phyloP scores from a whole-genome alignment of 23 tunicate genomes.

The Ciona savignyi region DNA sequence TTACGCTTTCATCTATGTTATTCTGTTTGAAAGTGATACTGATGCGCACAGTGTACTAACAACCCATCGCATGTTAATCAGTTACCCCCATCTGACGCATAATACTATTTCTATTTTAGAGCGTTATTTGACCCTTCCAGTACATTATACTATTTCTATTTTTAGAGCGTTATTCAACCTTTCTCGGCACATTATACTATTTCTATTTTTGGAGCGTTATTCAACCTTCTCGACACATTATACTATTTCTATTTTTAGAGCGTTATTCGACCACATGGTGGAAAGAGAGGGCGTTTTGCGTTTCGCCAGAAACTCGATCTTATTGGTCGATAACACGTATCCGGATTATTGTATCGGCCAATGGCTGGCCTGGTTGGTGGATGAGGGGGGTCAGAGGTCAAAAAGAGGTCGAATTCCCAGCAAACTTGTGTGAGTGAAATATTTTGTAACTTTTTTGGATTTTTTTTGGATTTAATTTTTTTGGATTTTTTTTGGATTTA shows the following conservation, averaged over 20 bases:
- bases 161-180: too few species aligned
- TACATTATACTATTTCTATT: too few species aligned
- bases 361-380: slow-evolving; percentile 83
- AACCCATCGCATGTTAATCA: too few species aligned
- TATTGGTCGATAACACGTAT: slow-evolving; percentile 79
- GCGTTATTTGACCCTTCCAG: too few species aligned
- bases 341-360: slow-evolving; percentile 73
- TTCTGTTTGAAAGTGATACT: too few species aligned
- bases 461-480: too few species aligned
- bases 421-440: slow-evolving; percentile 61
- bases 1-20: too few species aligned
- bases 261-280: slow-evolving; percentile 59
- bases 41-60: too few species aligned
- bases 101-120: too few species aligned
- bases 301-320: slow-evolving; percentile 63
- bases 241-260: slow-evolving; percentile 25
- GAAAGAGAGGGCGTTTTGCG: slow-evolving; percentile 42
- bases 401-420: slow-evolving; percentile 73
- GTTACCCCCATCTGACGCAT: too few species aligned
- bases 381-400: slow-evolving; percentile 79
- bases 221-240: slow-evolving; percentile 41
- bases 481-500: too few species aligned
- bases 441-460: too few species aligned
- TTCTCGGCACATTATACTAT: background rate
- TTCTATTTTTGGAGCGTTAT: slow-evolving; percentile 48